Evolutionary conservation across 1,140 invertebrate genomes (phyloP).

Genomic region (Delia radicum): DNA sequence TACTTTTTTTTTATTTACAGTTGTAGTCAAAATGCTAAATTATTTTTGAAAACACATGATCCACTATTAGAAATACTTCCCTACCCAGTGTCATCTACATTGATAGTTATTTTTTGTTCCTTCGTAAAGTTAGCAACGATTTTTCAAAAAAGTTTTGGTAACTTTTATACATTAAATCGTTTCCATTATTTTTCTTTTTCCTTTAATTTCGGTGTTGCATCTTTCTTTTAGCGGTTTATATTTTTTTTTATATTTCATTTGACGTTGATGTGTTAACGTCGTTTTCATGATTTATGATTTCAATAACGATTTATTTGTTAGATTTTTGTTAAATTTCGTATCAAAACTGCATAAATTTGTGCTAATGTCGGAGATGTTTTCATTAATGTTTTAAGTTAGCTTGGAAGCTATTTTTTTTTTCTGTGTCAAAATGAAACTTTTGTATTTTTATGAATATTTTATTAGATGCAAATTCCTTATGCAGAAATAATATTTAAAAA

Average conservation of each 20-base stretch:
- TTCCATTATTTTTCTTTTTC: not conserved
- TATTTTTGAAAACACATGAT: too few species aligned
- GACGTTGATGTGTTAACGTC: not conserved
- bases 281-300: not conserved
- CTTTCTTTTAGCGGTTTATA: not conserved
- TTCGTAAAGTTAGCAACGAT: not conserved
- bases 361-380: not conserved
- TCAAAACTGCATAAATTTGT: slow-evolving; percentile 2
- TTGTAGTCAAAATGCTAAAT: too few species aligned
- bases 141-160: not conserved
- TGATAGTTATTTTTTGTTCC: not conserved
- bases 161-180: not conserved
- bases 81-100: not conserved
- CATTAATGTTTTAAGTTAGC: not conserved
- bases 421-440: not conserved
- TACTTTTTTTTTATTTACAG: too few species aligned
- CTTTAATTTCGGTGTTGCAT: too few species aligned
- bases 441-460: not conserved
- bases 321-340: not conserved
- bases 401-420: not conserved
- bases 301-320: not conserved
- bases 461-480: not conserved
- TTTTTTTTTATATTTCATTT: not conserved
- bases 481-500: too few species aligned
- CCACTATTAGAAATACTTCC: not conserved